Evolutionary conservation across 2,113 vertebrate species (phyloP), one percentile per base, ranked within the genome.

Genomic region (Ictalurus furcatus): DNA sequence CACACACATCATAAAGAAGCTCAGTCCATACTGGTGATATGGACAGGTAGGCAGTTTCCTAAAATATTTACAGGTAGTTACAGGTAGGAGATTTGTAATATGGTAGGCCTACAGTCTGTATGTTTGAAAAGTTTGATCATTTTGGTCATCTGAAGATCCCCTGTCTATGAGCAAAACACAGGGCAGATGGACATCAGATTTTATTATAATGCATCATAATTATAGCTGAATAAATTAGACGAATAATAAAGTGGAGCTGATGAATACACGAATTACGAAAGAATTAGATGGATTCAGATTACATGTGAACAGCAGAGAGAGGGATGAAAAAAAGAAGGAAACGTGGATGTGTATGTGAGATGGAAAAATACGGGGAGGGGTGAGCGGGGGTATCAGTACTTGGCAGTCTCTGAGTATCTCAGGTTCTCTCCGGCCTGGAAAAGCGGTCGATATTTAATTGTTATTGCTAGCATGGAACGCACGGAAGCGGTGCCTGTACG

Each of bases 371-470:
- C 85, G 92, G 87, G 87, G 80, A 90, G 76, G 89, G 93, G 87
- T 74, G 79, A 40, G 82, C 17, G 79, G 83, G 82, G 93, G 93
- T 93, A 93, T 94, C 93, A 95, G 96, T 96, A 96, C 95, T 96
- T 97, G 96, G 96, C 96, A 96, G 95, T 96, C 96, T 96, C 94
- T 94, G 94, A 95, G 95, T 96, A 96, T 96, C 96, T 95, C 96
- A 95, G 95, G 95, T 96, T 96, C 96, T 96, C 96, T 96, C 94
- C 94, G 96, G 96, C 95, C 95, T 94, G 86, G 94, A 95, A 96
- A 96, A 95, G 95, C 95, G 97, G 96, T 97, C 96, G 96, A 97
- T 97, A 97, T 96, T 96, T 96, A 97, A 97, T 97, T 97, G 97
- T 97, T 97, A 97, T 97, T 97, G 96, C 96, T 96, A 96, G 97